Conservation (phyloP, 2,888 invertebrate genomes). For the Hybos culiciformis region DNA sequence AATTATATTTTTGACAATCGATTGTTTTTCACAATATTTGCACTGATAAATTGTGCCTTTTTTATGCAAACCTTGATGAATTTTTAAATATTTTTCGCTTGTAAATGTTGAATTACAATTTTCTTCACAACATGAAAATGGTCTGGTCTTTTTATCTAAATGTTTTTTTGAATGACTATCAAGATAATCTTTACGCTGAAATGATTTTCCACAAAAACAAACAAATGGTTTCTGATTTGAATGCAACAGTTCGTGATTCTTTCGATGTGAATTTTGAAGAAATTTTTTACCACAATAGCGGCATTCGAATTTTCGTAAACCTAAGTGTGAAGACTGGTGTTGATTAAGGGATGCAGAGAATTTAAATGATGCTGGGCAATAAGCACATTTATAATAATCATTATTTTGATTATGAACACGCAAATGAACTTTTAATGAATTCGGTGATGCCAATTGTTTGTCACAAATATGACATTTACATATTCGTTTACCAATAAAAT, state of each 20-base stretch:
- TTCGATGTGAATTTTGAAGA: conserved; percentile 1
- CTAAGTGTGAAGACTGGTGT: background rate
- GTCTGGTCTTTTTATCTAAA: background rate
- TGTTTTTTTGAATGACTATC: background rate
- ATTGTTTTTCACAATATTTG: background rate
- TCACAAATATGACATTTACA: background rate
- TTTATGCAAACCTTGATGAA: background rate
- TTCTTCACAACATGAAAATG: conserved; percentile 1
- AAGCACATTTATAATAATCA: background rate
- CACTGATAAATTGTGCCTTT: background rate
- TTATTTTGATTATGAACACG: background rate
- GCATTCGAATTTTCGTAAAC: background rate
- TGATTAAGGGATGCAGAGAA: background rate
- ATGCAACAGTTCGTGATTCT: background rate
- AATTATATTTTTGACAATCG: conserved; percentile 1
- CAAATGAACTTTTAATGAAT: conserved; percentile 1
- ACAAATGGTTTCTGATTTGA: background rate
- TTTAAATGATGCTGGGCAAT: background rate
- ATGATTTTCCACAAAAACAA: background rate
- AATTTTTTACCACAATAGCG: background rate
- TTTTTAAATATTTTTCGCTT: conserved; percentile 1
- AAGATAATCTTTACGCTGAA: background rate
- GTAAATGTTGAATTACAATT: background rate
- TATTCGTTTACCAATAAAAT: background rate
- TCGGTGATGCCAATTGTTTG: background rate